phyloP scores from a whole-genome alignment of 2,797 vertebrate genomes.

The Eulemur mongoz region DNA sequence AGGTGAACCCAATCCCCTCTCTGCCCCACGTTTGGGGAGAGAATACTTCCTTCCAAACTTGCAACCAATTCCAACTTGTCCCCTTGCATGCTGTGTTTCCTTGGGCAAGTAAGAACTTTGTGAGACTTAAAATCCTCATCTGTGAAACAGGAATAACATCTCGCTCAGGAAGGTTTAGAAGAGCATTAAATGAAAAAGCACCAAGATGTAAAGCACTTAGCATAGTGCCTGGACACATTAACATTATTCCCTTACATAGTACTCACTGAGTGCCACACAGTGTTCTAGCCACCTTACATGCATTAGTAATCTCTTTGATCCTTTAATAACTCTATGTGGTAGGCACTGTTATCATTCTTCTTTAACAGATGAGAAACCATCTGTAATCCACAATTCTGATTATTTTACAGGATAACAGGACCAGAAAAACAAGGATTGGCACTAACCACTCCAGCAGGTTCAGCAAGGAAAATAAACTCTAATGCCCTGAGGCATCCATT shows the following conservation, averaged over 20 bases:
- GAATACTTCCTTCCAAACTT: neutral
- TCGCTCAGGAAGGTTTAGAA: neutral
- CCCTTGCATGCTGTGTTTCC: neutral
- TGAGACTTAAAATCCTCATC: neutral
- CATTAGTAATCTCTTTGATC: neutral
- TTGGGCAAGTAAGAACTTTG: neutral
- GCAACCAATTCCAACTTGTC: neutral
- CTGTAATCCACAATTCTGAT: neutral
- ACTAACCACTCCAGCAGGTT: neutral
- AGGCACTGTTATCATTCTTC: neutral
- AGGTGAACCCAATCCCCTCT: neutral
- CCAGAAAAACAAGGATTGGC: constrained; percentile 8
- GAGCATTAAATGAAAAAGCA: neutral
- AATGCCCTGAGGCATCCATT: neutral
- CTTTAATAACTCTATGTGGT: neutral
- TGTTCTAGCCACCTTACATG: neutral
- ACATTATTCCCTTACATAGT: neutral
- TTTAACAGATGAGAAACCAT: neutral
- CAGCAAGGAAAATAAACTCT: neutral
- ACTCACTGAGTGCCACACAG: neutral
- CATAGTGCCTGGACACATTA: neutral
- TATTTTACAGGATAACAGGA: neutral
- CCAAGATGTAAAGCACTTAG: neutral
- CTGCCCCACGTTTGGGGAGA: neutral
- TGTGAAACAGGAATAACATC: neutral